A percentile compares a stretch with the other conserved stretches of the same genome.
phyloP scores from a whole-genome alignment of 2,113 vertebrate genomes.

The Collichthys lucidus region DNA sequence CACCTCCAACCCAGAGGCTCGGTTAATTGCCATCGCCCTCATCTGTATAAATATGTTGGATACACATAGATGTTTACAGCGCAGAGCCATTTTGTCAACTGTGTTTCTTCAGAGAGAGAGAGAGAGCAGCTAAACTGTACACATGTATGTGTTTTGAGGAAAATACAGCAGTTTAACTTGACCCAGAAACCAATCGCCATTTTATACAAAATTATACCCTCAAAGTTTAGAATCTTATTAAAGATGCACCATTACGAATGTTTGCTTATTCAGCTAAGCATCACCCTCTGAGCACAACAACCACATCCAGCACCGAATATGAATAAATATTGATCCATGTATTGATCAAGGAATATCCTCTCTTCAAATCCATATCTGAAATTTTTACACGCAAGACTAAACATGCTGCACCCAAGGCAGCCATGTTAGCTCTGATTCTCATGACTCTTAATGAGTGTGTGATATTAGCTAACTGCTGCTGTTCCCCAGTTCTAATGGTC shows the following conservation, averaged over 20 bases:
- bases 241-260: not conserved
- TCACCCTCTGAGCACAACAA: not conserved
- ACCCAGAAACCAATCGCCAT: slow-evolving; percentile 19
- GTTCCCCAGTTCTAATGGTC: not conserved
- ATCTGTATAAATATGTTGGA: slow-evolving; percentile 44
- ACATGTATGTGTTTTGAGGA: not conserved
- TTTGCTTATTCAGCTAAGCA: slow-evolving; percentile 10
- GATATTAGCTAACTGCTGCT: not conserved
- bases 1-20: slow-evolving; percentile 24
- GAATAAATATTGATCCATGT: slow-evolving; percentile 17
- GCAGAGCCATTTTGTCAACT: slow-evolving; percentile 10
- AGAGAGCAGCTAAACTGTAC: slow-evolving; percentile 11
- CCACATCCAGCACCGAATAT: not conserved
- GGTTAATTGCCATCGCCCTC: slow-evolving; percentile 29
- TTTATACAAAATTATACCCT: slow-evolving; percentile 14
- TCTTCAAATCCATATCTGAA: not conserved
- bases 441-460: not conserved
- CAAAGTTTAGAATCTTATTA: slow-evolving; percentile 4
- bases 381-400: not conserved
- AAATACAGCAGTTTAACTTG: not conserved
- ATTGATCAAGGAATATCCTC: slow-evolving; percentile 16
- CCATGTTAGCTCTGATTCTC: not conserved
- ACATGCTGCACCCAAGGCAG: not conserved
- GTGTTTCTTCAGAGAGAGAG: slow-evolving; percentile 7
- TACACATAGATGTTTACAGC: slow-evolving; percentile 30